Percentiles rank a stretch among this genome's conserved stretches.
phyloP scores from a whole-genome alignment of 2,797 vertebrate species.

The Anabacerthia variegaticeps region DNA sequence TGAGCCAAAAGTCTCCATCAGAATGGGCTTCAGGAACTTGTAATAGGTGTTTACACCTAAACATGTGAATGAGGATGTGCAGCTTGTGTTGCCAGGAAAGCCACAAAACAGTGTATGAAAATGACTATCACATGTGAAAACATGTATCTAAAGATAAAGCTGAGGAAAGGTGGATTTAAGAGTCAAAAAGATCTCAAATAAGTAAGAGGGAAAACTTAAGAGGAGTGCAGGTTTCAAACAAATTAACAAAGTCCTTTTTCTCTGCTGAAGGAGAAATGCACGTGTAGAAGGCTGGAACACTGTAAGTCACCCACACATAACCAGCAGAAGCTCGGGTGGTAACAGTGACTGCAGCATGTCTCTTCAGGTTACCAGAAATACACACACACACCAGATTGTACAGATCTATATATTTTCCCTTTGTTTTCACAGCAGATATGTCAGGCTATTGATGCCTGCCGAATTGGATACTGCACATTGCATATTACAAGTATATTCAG shows the following conservation, averaged over 20 bases:
- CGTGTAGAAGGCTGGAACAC: neutral
- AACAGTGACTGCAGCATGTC: accelerated
- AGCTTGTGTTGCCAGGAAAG: neutral
- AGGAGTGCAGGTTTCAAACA: neutral
- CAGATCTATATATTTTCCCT: neutral
- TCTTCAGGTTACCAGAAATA: neutral
- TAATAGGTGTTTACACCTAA: neutral
- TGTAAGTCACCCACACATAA: neutral
- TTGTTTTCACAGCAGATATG: neutral
- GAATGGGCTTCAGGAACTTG: neutral
- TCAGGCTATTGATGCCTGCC: neutral
- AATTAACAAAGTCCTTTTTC: neutral
- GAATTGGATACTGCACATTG: accelerated
- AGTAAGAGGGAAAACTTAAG: neutral
- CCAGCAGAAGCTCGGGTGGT: neutral
- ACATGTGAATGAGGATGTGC: neutral
- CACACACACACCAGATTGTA: neutral
- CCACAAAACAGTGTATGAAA: neutral
- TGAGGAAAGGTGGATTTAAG: neutral
- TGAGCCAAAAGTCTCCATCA: neutral
- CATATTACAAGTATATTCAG: neutral
- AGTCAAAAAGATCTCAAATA: neutral
- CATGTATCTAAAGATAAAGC: neutral
- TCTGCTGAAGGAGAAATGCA: neutral
- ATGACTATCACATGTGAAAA: neutral